Evolutionary conservation across 2,113 vertebrate species (phyloP).

Genomic region (Cyprinodon brontotheroides): DNA sequence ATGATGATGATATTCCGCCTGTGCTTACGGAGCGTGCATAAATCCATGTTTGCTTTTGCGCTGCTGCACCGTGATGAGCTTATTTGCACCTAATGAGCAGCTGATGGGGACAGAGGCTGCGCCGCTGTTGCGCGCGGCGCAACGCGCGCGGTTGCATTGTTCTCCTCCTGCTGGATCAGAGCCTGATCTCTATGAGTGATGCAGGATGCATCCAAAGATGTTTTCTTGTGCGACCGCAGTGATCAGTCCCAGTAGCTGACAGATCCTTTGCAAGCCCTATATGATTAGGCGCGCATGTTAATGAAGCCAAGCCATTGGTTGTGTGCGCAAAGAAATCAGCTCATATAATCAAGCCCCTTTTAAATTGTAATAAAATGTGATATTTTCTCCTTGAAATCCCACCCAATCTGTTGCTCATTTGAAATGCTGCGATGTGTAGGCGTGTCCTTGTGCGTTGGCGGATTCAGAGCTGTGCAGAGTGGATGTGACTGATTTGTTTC

Average conservation of each 20-base stretch:
- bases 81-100: conserved; percentile 31
- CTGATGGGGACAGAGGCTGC: conserved; percentile 15
- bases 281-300: background rate
- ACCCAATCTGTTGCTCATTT: conserved; percentile 48
- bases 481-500: background rate
- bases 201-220: background rate
- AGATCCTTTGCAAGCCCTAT: conserved; percentile 8
- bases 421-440: conserved; percentile 28
- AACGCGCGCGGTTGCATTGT: conserved; percentile 45
- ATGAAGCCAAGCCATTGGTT: background rate
- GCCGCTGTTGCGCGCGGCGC: conserved; percentile 15
- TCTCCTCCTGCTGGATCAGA: conserved; percentile 50
- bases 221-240: background rate
- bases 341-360: background rate
- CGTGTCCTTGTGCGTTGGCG: conserved; percentile 29
- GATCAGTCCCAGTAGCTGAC: background rate
- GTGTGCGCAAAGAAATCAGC: background rate
- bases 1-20: conserved; percentile 5
- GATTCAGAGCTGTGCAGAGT: conserved; percentile 3
- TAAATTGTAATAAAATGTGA: background rate
- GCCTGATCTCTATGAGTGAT: conserved; percentile 6
- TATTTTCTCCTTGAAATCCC: background rate
- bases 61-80: conserved; percentile 26
- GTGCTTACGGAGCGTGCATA: conserved; percentile 42
- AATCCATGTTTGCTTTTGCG: conserved; percentile 44